Base-by-base conservation (phyloP, 2,888 invertebrate genomes). In the Heliconius ismenius region DNA sequence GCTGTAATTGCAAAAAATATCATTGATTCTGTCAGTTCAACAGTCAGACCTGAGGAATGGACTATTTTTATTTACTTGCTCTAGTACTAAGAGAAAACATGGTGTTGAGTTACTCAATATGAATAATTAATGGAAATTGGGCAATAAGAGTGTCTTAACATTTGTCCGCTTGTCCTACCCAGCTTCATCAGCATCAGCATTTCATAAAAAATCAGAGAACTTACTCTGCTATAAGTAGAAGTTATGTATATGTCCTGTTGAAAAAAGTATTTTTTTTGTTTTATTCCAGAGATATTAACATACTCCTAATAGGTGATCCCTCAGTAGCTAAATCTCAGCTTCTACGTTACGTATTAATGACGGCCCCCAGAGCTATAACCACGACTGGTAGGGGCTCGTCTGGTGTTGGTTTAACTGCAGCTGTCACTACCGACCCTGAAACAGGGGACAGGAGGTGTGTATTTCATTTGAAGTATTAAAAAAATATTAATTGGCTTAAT, bases 261-360 rank as follows among this genome's bases (percentile, higher is more conserved):
- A 39, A 39, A 36, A 39, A 39, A 63, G 15, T 32, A 10, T 32
- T 9, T 32, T 13, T 36, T 15, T 36, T 69, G 24, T 64, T 32
- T 32, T 49, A 73, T 75, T 83, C 0, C 84, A 95, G 95, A 72
- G 96, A 96, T 89, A 98, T 99, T 81, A 99, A 99, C 90, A 94
- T 99, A 62, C 95, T 99, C 62, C 94, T 99, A 4, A 99, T 99
- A 86, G 99, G 99, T 68, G 99, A 99, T 94, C 99, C 99, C 0
- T 99, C 99, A 74, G 99, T 99, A 62, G 99, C 99, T 1, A 99
- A 99, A 93, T 99, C 99, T 0, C 99, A 99, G 89, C 92, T 98
- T 74, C 90, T 98, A 9, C 96, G 99, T 18, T 99, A 99, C 88
- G 99, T 99, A 1, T 92, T 99, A 79, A 96, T 97, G 88, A 98